phyloP scores from a whole-genome alignment of 2,797 vertebrate genomes.

The Vespertilio murinus region DNA sequence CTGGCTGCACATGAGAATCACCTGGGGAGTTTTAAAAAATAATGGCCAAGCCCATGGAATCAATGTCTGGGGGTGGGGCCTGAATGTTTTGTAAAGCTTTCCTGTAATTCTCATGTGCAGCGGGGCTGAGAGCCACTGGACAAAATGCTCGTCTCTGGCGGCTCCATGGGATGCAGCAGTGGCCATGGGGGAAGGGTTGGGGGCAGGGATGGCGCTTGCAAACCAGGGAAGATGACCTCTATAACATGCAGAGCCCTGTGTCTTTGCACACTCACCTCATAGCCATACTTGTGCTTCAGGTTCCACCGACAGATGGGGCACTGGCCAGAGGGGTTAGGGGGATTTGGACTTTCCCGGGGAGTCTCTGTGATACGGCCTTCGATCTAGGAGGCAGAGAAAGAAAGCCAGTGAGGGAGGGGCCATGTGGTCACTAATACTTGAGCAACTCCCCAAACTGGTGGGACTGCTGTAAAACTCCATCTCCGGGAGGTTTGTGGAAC shows the following conservation, averaged over 20 bases:
- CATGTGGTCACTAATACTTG: not conserved
- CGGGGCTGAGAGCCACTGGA: not conserved
- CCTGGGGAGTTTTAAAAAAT: not conserved
- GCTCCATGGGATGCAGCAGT: not conserved
- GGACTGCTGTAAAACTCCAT: not conserved
- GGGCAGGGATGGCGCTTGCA: not conserved
- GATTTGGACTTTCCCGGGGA: slow-evolving; percentile 78
- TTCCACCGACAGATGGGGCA: slow-evolving; percentile 99
- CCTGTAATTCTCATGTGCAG: not conserved
- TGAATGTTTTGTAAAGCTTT: not conserved
- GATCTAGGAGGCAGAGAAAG: slow-evolving; percentile 85
- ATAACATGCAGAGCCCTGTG: accelerated
- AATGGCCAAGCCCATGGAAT: not conserved
- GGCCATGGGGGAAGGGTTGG: not conserved
- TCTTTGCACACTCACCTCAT: slow-evolving; percentile 87
- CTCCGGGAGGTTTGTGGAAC: not conserved
- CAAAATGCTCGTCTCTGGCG: not conserved
- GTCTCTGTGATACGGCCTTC: slow-evolving; percentile 87
- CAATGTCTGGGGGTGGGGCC: not conserved
- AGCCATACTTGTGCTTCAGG: slow-evolving; percentile 94
- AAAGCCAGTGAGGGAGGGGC: not conserved
- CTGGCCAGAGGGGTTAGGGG: slow-evolving; percentile 93
- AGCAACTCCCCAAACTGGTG: not conserved
- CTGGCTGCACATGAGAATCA: not conserved
- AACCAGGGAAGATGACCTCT: accelerated